These are phyloP conservation scores for Ophiothrix spiculata DNA, from an alignment of 35 echinoderm and acorn worm genomes.

Conservation along the genomic window DNA sequence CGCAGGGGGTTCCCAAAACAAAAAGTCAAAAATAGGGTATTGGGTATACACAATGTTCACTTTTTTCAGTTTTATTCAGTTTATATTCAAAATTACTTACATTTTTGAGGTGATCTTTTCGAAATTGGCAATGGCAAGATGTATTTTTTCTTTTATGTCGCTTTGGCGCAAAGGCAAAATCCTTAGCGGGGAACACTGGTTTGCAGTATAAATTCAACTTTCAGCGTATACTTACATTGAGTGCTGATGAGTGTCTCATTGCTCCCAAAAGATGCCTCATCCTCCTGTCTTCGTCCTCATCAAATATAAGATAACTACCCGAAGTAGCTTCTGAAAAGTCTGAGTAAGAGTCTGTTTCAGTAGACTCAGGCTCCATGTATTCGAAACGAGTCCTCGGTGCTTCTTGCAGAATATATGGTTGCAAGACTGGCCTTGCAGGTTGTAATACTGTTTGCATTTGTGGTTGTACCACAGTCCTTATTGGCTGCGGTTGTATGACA, in stretches of 20 bases:
- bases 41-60: neutral
- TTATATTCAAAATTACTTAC: neutral
- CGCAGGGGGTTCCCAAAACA: neutral
- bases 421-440: neutral
- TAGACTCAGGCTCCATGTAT: neutral
- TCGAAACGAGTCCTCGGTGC: neutral
- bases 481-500: too few relatives aligned
- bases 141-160: neutral
- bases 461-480: neutral
- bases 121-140: neutral
- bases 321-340: neutral
- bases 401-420: neutral
- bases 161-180: neutral
- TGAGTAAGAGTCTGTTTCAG: neutral
- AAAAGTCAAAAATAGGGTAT: neutral
- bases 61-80: neutral
- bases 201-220: neutral
- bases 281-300: neutral
- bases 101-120: too few relatives aligned
- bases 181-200: neutral
- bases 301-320: neutral
- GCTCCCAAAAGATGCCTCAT: neutral
- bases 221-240: neutral
- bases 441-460: neutral
- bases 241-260: neutral